Evolutionary conservation across 2,888 invertebrate genomes (phyloP).

Genomic region (Rutpela maculata): DNA sequence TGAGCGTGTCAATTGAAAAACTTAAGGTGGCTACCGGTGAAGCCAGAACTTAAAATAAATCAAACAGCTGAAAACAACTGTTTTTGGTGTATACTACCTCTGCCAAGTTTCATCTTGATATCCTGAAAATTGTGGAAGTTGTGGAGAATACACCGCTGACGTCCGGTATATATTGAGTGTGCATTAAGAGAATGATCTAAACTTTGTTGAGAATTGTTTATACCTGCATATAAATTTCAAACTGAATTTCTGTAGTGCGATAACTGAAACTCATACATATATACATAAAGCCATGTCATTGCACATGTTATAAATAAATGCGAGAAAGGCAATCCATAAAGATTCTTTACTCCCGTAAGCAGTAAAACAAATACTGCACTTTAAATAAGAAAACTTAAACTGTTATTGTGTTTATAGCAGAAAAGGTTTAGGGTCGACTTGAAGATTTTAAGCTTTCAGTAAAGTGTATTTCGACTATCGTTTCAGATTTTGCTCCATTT

Average conservation of each 20-base stretch:
- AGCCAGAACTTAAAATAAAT: no score
- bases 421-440: background rate
- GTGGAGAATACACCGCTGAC: no score
- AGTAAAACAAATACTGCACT: background rate
- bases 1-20: no score
- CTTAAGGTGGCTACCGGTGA: no score
- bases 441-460: background rate
- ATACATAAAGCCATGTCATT: background rate
- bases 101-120: no score
- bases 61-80: no score
- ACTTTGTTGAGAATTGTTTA: no score
- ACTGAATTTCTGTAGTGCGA: background rate
- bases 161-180: no score
- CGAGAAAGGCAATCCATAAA: no score
- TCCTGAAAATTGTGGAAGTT: no score
- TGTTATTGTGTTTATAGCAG: background rate
- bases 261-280: background rate
- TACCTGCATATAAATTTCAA: background rate
- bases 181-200: no score
- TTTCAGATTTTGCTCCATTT: constrained; percentile 24
- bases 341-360: background rate
- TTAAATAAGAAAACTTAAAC: background rate
- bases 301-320: background rate
- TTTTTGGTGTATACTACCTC: no score
- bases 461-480: background rate